Base-by-base conservation (phyloP, 2,797 vertebrate genomes). In the Sebastes itinus region DNA sequence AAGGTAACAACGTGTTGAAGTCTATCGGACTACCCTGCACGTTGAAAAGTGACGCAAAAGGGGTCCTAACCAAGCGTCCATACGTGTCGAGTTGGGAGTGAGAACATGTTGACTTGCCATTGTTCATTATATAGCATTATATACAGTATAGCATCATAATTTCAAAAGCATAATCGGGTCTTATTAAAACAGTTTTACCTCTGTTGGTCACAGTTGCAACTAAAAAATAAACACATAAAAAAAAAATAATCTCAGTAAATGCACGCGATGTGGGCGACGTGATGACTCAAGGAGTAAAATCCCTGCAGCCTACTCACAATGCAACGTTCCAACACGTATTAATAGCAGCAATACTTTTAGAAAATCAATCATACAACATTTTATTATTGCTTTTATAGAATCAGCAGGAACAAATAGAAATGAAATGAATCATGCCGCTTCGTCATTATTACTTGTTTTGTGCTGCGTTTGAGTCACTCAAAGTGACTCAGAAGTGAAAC, bases 361-460 rank as follows among this genome's bases (percentile, higher is more conserved):
- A 78, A 42, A 67, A 64, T 56, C 62, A 69, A 42, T 25, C 38
- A 25, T 13, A 9, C 27, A 12, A 30, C 52, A 27, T 73, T 78
- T 58, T 66, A 28, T n/a, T 55, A 23, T n/a, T 56, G 25, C 27
- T 67, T 12, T 80, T 33, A 66, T 52, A 64, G 49, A 71, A 52
- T 68, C 30, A 3, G 28, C 4, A n/a, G 46, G 22, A 58, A 56
- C 42, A 70, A 61, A 84, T 54, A 80, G 27, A 75, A 49, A 33
- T 79, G 5, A 71, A 72, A 42, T 82, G 65, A 85, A 20, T 86
- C 75, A 63, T 4, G 11, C 38, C 32, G 70, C 28, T 61, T 6
- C 38, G 28, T 81, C 81, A 38, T 20, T 3, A 38, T 20, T 3
- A 32, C 5, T 46, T 33, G 28, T 59, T 78, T 72, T 81, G 46